Base-by-base conservation (phyloP, 2,888 invertebrate genomes). In the Drosophila percnosoma region DNA sequence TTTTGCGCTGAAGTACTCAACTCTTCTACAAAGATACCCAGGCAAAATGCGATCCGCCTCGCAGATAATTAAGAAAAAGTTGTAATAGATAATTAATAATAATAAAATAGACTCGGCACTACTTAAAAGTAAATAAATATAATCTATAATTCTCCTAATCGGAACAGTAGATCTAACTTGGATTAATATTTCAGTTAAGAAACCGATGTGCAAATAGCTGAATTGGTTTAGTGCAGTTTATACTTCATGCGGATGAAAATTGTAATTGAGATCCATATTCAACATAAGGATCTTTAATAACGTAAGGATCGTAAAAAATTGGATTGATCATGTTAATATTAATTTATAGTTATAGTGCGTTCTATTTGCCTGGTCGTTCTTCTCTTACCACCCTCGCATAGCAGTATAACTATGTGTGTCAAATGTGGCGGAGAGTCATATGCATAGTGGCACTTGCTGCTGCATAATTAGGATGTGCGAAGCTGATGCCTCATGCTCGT, bases 381-480 rank as follows among this genome's bases (percentile, higher is more conserved):
- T 38, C 38, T 52, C 1, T n/a, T 18, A 11, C 57, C 4, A 2
- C 36, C 75, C 75, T 65, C 75, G 69, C 15, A 15, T 21, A 13
- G 4, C 8, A 0, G 0, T 18, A 11, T 5, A 29, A 10, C 4
- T 36, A 24, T 24, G 45, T 2, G 13, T 54, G 29, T 33, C 54
- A 36, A 27, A 59, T 21, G 31, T 48, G n/a, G 18, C 11, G 15
- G 11, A 21, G 48, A 51, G 42, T 38, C 48, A 62, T 72, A 67
- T 70, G 53, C 59, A 49, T 64, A 55, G 61, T 51, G 71, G 54
- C 76, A 78, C 53, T 54, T 40, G 65, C 54, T 29, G 27, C 48
- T 67, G 79, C 69, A 70, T 79, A 77, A 79, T 80, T 70, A 62
- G 48, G 52, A 42, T 45, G 42, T 38, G 34, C 27, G 11, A 71